Base-by-base conservation (phyloP, 2,888 invertebrate genomes). In the Temnothorax rugatulus region DNA sequence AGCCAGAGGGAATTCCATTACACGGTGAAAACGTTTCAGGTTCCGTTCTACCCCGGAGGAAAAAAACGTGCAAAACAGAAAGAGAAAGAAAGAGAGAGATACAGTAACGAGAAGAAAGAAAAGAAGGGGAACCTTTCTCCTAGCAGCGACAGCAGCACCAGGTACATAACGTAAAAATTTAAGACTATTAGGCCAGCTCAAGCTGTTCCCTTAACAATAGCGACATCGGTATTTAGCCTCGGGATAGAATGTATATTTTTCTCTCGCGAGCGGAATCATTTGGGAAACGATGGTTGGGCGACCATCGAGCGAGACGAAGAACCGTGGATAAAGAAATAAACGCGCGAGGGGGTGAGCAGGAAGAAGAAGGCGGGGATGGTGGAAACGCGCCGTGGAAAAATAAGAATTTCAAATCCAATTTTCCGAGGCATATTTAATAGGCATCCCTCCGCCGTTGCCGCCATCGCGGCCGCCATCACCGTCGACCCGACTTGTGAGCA, bases 321-420 rank as follows among this genome's bases (percentile, higher is more conserved):
- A 47, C 57, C 34, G 18, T 59, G 44, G 21, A 71, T 81, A 81
- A 64, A 47, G 38, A 41, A 69, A 61, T 29, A 61, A 47, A 57
- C 15, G 74, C 34, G 29, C 25, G 57, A 25, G 59, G 34, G 59
- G 44, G 13, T 18, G n/a, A 47, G n/a, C 11, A 15, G 66, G n/a
- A n/a, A 21, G n/a, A 54, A 82, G 7, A 4, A n/a, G 61, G 50
- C 18, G 50, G 47, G n/a, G 66, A 82, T 11, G 61, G 47, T 52
- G 47, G 84, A 73, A 54, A 61, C 57, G 57, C 76, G 82, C 63
- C n/a, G 75, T 64, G 87, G 90, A 91, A 93, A 93, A 93, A 93
- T 93, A 93, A 93, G 93, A 93, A 93, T 93, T 93, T 93, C 91
- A 93, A 92, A 93, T 93, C 92, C 92, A 93, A 93, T 93, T 93